A percentile compares a stretch with the other conserved stretches of the same genome.
These are phyloP conservation scores for Papilio dardanus DNA, from an alignment of 1,140 invertebrate species.

Conservation along the genomic window DNA sequence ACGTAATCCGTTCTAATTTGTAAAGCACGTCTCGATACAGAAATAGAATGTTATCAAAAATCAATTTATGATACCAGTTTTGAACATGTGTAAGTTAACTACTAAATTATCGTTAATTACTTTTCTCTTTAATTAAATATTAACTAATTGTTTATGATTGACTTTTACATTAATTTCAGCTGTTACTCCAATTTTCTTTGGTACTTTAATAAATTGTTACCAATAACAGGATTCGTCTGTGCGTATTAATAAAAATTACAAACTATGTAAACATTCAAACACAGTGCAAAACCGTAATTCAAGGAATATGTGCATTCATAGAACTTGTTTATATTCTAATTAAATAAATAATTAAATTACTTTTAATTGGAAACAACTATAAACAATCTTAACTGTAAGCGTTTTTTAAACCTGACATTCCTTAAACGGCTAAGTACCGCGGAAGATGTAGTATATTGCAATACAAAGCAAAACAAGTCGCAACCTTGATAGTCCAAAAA, in stretches of 20 bases:
- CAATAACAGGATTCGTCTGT: neutral
- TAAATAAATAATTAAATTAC: neutral
- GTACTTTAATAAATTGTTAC: neutral
- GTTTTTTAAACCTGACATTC: constrained; percentile 3
- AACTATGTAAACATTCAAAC: neutral
- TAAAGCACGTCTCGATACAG: constrained; percentile 16
- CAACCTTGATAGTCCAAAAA: constrained; percentile 26
- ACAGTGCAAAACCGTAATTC: no score
- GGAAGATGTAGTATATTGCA: neutral
- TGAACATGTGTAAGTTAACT: neutral
- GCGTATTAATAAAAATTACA: neutral
- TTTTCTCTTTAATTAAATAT: neutral
- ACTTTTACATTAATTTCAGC: neutral
- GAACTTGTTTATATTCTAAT: neutral
- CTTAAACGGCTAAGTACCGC: constrained; percentile 4
- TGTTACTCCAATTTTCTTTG: neutral
- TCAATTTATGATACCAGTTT: neutral
- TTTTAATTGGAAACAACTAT: neutral
- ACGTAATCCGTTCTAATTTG: constrained; percentile 27
- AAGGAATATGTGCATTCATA: neutral
- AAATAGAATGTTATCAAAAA: constrained; percentile 19
- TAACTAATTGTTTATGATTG: neutral
- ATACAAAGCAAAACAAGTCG: constrained; percentile 6
- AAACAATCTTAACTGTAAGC: neutral
- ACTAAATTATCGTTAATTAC: constrained; percentile 1